Conservation (phyloP, 2,113 vertebrate species). For the Pachycephala philippinensis region DNA sequence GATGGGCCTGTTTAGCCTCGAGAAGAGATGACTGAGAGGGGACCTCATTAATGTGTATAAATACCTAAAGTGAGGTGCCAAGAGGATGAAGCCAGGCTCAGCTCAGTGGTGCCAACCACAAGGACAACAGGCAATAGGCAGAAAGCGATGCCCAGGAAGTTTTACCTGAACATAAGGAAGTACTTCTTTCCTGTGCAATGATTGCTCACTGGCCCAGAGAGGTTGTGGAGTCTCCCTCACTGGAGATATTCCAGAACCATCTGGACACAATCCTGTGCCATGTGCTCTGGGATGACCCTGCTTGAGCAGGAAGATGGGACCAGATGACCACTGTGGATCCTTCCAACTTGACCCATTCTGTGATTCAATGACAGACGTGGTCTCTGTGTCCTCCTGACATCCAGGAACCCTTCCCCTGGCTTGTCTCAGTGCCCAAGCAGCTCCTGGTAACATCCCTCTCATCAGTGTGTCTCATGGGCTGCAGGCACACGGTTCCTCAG, state of each 20-base stretch:
- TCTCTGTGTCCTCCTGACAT: neutral
- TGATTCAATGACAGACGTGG: accelerated
- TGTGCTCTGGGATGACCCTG: neutral
- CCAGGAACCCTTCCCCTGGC: neutral
- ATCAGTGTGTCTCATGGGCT: accelerated
- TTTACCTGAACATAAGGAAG: neutral
- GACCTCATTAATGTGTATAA: neutral
- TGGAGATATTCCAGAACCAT: neutral
- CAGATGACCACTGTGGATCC: neutral
- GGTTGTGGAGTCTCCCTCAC: neutral
- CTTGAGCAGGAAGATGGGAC: neutral
- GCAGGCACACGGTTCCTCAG: accelerated
- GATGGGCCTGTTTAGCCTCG: neutral
- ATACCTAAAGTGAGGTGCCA: neutral
- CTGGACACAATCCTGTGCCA: neutral
- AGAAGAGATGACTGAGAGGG: neutral
- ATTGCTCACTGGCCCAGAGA: neutral
- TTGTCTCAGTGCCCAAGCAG: neutral
- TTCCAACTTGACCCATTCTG: neutral
- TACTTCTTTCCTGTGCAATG: neutral
- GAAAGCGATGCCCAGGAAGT: neutral
- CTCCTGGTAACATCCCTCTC: neutral
- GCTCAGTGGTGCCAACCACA: neutral
- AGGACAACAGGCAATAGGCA: neutral
- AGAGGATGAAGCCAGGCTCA: neutral